Evolutionary conservation across 2,797 vertebrate species (phyloP).

Genomic region (Lacerta viridis): DNA sequence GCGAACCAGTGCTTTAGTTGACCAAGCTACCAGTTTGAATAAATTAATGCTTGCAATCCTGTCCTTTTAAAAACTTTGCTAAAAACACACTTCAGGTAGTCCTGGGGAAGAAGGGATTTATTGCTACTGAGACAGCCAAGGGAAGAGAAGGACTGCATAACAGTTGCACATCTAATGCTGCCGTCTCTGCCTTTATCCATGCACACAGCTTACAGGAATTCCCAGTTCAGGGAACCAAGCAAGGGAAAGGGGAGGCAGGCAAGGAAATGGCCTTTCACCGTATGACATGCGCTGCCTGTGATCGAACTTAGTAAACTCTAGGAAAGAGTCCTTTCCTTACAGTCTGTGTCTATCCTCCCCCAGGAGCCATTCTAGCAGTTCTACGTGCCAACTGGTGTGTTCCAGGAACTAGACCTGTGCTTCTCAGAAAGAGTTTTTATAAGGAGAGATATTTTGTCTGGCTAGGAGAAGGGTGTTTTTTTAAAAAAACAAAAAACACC

Average conservation of each 20-base stretch:
- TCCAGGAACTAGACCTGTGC: background rate
- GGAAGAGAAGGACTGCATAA: background rate
- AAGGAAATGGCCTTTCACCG: background rate
- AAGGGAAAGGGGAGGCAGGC: background rate
- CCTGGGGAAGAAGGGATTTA: background rate
- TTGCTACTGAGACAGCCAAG: background rate
- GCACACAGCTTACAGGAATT: slow-evolving; percentile 27
- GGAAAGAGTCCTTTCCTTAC: background rate
- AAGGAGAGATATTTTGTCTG: background rate
- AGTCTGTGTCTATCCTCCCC: slow-evolving; percentile 24
- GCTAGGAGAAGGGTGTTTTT: slow-evolving; percentile 46
- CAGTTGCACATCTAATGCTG: slow-evolving; percentile 15
- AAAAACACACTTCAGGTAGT: background rate
- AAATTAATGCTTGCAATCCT: background rate
- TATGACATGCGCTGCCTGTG: slow-evolving; percentile 7
- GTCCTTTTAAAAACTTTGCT: background rate
- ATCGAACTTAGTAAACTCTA: slow-evolving; percentile 5
- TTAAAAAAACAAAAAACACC: background rate
- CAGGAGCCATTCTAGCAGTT: slow-evolving; percentile 30
- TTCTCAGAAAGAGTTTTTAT: slow-evolving; percentile 21
- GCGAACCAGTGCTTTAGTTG: background rate
- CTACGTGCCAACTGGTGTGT: slow-evolving; percentile 28
- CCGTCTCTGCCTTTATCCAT: background rate
- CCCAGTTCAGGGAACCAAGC: slow-evolving; percentile 8
- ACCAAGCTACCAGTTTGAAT: background rate